Conservation (phyloP, 2,797 vertebrate species). For the Allobates femoralis region DNA sequence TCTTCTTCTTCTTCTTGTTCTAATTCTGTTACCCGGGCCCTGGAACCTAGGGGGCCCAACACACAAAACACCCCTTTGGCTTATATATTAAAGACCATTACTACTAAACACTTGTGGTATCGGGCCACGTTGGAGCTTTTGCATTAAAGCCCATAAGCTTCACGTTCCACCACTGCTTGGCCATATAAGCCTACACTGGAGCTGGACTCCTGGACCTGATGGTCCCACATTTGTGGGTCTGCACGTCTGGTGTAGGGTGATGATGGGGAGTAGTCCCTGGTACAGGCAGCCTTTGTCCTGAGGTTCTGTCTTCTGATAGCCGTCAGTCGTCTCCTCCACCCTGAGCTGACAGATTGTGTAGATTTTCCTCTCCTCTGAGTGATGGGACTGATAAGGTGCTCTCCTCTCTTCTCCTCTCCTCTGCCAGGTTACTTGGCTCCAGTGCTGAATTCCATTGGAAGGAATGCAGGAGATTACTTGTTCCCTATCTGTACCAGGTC, state of each 20-base stretch:
- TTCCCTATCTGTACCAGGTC: constrained; percentile 48
- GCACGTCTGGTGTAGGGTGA: not conserved
- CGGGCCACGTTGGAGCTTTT: too few relatives aligned
- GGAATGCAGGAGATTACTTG: constrained; percentile 42
- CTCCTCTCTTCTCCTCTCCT: not conserved
- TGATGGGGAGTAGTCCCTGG: not conserved
- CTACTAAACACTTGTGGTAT: too few relatives aligned
- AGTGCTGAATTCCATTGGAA: constrained; percentile 35
- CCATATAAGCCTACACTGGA: too few relatives aligned
- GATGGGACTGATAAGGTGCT: constrained; percentile 48
- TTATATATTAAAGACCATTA: too few relatives aligned
- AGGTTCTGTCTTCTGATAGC: constrained; percentile 1
- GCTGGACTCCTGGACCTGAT: too few relatives aligned
- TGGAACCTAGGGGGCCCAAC: too few relatives aligned
- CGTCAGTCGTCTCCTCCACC: constrained; percentile 27
- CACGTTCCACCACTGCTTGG: too few relatives aligned
- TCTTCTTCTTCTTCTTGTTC: too few relatives aligned
- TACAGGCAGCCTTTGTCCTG: not conserved
- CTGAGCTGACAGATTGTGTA: constrained; percentile 25
- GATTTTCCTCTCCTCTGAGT: constrained; percentile 21
- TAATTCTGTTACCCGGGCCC: too few relatives aligned
- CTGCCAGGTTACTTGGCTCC: constrained; percentile 54
- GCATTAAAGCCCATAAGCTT: too few relatives aligned
- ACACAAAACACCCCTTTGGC: too few relatives aligned
- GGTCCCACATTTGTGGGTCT: not conserved